These are phyloP conservation scores for Monoplex corrugatus DNA, from an alignment of 2,888 invertebrate species.

Conservation along the genomic window DNA sequence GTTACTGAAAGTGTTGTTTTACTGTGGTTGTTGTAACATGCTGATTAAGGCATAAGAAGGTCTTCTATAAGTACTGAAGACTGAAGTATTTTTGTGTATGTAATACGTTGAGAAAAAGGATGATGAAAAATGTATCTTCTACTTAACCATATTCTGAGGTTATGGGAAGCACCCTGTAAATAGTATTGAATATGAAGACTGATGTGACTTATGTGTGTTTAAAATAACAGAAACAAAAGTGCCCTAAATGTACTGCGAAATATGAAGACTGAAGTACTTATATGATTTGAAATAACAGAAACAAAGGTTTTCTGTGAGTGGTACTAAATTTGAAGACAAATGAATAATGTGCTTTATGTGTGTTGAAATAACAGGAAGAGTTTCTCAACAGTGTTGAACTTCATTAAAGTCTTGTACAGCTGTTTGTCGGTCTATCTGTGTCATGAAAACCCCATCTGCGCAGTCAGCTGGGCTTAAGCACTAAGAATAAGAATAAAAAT, in stretches of 20 bases:
- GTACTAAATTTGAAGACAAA: neutral
- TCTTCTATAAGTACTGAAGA: neutral
- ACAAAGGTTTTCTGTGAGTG: neutral
- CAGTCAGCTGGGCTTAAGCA: too few relatives aligned
- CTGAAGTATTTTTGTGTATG: neutral
- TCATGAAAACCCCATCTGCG: neutral
- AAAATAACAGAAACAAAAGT: too few relatives aligned
- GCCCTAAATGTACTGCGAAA: too few relatives aligned
- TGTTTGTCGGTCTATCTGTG: neutral
- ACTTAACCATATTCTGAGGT: neutral
- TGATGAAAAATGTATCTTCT: neutral
- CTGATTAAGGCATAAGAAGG: neutral
- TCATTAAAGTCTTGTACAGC: too few relatives aligned
- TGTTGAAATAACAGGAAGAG: too few relatives aligned
- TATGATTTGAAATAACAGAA: neutral
- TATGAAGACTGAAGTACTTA: neutral
- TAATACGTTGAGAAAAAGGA: neutral
- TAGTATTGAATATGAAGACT: too few relatives aligned
- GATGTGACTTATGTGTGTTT: too few relatives aligned
- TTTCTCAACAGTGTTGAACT: too few relatives aligned
- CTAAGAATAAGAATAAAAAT: neutral
- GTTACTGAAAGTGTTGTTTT: neutral
- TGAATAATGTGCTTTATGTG: too few relatives aligned
- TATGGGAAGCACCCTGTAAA: too few relatives aligned
- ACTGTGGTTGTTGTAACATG: too few relatives aligned